Conservation (phyloP, 2,113 vertebrate genomes). For the Steatornis caripensis region DNA sequence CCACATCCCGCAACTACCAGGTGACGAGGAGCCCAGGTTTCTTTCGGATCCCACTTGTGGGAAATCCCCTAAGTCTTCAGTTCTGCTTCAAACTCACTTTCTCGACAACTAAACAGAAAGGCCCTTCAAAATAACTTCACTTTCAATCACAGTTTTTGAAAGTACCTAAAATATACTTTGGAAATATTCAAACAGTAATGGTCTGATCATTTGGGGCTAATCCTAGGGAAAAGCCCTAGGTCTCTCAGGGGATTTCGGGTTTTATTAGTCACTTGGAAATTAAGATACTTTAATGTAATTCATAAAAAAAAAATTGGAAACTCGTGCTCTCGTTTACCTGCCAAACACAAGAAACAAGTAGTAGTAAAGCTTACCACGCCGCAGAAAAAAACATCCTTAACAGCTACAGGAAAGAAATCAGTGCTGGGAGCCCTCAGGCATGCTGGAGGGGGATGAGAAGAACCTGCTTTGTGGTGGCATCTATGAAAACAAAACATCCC, state of each 20-base stretch:
- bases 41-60: not conserved
- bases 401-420: not conserved
- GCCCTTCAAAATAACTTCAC: not conserved
- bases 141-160: not conserved
- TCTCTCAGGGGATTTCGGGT: not conserved
- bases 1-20: not conserved
- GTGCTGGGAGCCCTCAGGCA: not conserved
- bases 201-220: not conserved
- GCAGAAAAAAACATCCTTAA: not conserved
- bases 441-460: not conserved
- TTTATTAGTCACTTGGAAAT: not conserved
- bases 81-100: not conserved
- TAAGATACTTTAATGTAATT: not conserved
- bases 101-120: not conserved
- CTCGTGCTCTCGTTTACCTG: not conserved
- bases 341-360: not conserved
- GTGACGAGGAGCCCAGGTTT: not conserved
- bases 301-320: not conserved
- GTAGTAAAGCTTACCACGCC: not conserved
- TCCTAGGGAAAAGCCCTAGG: not conserved
- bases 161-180: not conserved
- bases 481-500: not conserved
- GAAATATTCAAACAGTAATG: not conserved
- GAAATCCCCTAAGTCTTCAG: not conserved
- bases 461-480: not conserved